Evolutionary conservation across 2,888 invertebrate genomes (phyloP), one percentile per base, ranked within the genome.

Genomic region (Lasius platythorax): DNA sequence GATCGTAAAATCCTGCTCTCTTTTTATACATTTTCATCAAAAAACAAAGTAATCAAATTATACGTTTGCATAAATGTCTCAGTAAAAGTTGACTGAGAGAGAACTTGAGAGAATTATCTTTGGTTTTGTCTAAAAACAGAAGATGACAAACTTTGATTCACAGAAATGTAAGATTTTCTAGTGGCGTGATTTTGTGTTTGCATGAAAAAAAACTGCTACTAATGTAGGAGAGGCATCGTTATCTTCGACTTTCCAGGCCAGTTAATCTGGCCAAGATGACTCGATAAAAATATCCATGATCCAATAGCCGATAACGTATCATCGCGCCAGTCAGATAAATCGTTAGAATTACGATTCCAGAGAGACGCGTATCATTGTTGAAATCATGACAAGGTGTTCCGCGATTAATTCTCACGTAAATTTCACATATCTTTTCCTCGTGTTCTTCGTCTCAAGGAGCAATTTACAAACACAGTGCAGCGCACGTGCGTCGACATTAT

Each of bases 231-330:
- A 61, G 66, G 30, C 81, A 28, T 68, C 82, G 85, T 87, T 90
- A 89, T 90, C 90, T 73, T 79, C 81, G 73, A 61, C 74, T 85
- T 86, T 70, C 68, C 82, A 74, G 64, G 23, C 53, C 37, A 61
- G 74, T 72, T 87, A 85, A 89, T 86, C 85, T 83, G 81, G 33
- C 40, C 53, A 46, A 87, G 87, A 88, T 83, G 72, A 72, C 28
- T 37, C 74, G 91, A 91, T 90, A 92, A 92, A 93, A 92, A 93
- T 92, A 93, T 89, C 91, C 89, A 76, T 91, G 92, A 93, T 93
- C 87, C 87, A 86, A 87, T 87, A 87, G 78, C 83, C 88, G 93
- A 93, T 93, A 93, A 89, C 87, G 78, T 92, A 91, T 92, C 79
- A 15, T 46, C 90, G 82, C 64, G 46, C 73, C 70, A 78, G 72